Evolutionary conservation across 2,113 vertebrate genomes (phyloP).

Genomic region (Phaetusa simplex): DNA sequence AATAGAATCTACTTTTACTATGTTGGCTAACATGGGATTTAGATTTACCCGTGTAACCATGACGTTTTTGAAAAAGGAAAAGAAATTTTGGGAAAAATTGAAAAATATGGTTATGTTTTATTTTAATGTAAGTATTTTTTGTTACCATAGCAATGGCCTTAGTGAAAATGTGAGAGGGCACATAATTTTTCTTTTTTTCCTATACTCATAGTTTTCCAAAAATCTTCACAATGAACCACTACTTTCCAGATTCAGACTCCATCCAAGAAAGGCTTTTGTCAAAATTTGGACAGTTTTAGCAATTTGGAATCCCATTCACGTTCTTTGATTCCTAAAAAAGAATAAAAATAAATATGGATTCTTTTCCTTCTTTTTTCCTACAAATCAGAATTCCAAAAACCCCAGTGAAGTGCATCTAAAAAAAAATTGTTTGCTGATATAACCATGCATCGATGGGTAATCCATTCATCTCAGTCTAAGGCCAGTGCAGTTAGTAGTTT

Average conservation of each 20-base stretch:
- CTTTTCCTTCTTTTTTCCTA: neutral
- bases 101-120: neutral
- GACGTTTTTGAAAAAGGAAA: neutral
- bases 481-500: neutral
- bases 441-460: neutral
- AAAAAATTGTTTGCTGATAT: neutral
- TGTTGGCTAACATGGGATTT: neutral
- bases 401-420: neutral
- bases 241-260: neutral
- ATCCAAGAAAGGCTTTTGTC: neutral
- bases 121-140: neutral
- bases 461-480: neutral
- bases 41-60: neutral
- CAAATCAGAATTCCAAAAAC: neutral
- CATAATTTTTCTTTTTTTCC: neutral
- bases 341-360: neutral
- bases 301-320: neutral
- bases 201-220: neutral
- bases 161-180: neutral
- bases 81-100: neutral
- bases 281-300: neutral
- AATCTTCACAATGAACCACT: neutral
- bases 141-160: neutral
- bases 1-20: neutral
- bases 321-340: neutral